Conservation (phyloP, 1,140 invertebrate genomes). For the Bombus pascuorum region DNA sequence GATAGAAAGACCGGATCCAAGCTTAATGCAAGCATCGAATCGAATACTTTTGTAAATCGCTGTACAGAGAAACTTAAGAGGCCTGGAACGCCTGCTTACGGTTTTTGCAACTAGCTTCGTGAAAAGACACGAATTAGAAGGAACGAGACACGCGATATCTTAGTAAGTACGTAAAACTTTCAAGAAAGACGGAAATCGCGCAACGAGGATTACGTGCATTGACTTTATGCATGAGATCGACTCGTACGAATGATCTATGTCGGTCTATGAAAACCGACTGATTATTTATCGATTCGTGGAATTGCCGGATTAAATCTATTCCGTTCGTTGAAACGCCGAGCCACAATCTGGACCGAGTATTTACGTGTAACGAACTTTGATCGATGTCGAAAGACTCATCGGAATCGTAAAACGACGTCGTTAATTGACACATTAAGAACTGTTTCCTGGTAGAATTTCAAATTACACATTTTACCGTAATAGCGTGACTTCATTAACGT, state of each 20-base stretch:
- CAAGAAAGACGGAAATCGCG: constrained; percentile 21
- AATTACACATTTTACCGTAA: neutral
- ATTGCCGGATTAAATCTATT: neutral
- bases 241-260: constrained; percentile 10
- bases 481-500: neutral
- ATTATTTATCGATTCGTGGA: neutral
- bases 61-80: neutral
- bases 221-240: neutral
- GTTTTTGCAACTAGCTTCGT: neutral
- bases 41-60: neutral
- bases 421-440: constrained; percentile 12
- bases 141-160: neutral
- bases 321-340: neutral
- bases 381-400: constrained; percentile 14
- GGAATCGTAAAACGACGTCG: neutral
- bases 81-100: too few relatives aligned
- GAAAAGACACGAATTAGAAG: constrained; percentile 15
- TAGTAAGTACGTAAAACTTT: neutral
- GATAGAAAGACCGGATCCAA: too few relatives aligned
- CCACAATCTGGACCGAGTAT: neutral
- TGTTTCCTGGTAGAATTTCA: neutral
- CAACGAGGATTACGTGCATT: constrained; percentile 10
- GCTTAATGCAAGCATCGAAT: neutral
- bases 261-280: neutral
- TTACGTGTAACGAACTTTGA: constrained; percentile 7